Conservation (phyloP, 2,888 invertebrate genomes). For the Cantharis lateralis region DNA sequence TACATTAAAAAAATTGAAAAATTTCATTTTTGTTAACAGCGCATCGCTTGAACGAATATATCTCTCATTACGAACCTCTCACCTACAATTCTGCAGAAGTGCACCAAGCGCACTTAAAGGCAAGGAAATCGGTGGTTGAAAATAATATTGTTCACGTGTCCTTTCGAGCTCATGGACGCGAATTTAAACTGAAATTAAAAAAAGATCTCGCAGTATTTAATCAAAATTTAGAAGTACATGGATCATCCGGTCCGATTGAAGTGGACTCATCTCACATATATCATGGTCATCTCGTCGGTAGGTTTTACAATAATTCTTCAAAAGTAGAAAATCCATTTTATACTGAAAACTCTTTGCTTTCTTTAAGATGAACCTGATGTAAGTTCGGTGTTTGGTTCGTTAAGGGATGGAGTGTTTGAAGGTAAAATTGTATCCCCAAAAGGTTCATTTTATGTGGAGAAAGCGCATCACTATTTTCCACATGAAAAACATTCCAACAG, state of each 20-base stretch:
- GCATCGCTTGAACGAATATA: conserved; percentile 84
- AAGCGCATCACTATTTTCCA: conserved; percentile 88
- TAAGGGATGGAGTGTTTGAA: conserved; percentile 93
- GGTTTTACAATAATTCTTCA: conserved; percentile 47
- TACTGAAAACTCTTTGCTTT: conserved; percentile 11
- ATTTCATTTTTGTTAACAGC: conserved; percentile 64
- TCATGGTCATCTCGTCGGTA: conserved; percentile 81
- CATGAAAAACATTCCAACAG: conserved; percentile 63
- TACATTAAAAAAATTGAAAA: not conserved
- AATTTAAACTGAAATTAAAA: conserved; percentile 83
- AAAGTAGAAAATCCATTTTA: not conserved
- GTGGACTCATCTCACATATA: conserved; percentile 88
- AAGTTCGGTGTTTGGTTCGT: conserved; percentile 90
- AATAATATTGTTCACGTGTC: conserved; percentile 58
- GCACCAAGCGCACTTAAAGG: conserved; percentile 65
- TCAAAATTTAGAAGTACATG: conserved; percentile 76
- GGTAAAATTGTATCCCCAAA: conserved; percentile 88
- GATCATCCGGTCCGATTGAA: conserved; percentile 63
- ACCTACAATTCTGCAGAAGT: conserved; percentile 74
- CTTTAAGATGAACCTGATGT: conserved; percentile 74
- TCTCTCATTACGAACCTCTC: conserved; percentile 86
- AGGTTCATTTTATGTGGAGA: conserved; percentile 91
- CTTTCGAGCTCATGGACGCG: conserved; percentile 80
- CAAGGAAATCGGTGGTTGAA: conserved; percentile 69
- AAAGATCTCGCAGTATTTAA: conserved; percentile 84